phyloP scores from a whole-genome alignment of 2,113 vertebrate species.

The Cynocephalus volans region DNA sequence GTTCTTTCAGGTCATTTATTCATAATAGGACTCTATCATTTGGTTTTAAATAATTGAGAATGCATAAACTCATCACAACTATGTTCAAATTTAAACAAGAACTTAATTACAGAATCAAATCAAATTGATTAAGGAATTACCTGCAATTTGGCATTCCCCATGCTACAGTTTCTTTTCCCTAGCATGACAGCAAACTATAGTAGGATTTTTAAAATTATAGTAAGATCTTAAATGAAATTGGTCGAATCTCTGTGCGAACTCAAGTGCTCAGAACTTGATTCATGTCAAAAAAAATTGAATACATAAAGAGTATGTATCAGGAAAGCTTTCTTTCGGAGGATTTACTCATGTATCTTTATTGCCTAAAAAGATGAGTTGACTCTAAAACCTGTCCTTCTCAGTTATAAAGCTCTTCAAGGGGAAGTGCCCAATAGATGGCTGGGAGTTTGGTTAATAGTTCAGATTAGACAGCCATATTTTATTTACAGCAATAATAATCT shows the following conservation, averaged over 20 bases:
- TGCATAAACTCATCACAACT: neutral
- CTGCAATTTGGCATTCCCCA: neutral
- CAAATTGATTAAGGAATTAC: conserved; percentile 45
- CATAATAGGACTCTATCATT: neutral
- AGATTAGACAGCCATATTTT: conserved; percentile 37
- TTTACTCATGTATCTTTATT: conserved; percentile 51
- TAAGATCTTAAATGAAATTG: conserved; percentile 39
- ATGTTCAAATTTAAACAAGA: conserved; percentile 33
- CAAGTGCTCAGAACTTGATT: neutral
- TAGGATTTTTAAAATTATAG: neutral
- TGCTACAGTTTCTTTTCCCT: neutral
- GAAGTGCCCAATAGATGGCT: neutral
- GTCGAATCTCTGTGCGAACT: neutral
- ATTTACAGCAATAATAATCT: conserved; percentile 28
- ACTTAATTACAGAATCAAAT: conserved; percentile 46
- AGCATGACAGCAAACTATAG: conserved; percentile 7
- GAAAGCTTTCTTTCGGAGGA: conserved; percentile 26
- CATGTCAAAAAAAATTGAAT: conserved; percentile 3
- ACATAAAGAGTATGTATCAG: neutral
- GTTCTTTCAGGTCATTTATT: conserved; percentile 13
- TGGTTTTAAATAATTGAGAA: conserved; percentile 46
- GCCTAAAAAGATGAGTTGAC: neutral
- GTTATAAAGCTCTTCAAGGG: conserved; percentile 1
- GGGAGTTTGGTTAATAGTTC: neutral
- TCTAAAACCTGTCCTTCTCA: conserved; percentile 41